These are phyloP conservation scores for Ectemnius lituratus DNA, from an alignment of 2,888 invertebrate genomes.

Conservation along the genomic window DNA sequence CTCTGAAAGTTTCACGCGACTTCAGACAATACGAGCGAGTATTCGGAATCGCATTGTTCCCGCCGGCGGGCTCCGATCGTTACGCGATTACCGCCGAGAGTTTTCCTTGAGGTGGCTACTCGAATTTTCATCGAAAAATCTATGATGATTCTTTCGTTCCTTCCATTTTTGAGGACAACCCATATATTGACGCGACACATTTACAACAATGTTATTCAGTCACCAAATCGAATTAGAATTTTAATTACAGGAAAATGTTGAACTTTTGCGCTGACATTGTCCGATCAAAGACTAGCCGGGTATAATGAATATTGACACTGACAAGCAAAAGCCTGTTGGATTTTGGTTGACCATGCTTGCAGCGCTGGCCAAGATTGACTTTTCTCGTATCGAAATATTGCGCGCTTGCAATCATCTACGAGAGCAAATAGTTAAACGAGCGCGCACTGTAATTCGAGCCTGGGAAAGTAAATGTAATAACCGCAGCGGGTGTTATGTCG, in stretches of 20 bases:
- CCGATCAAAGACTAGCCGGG: too few relatives aligned
- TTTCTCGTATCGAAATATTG: conserved; percentile 7
- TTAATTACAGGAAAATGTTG: too few relatives aligned
- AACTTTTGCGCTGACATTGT: too few relatives aligned
- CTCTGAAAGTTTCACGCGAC: conserved; percentile 46
- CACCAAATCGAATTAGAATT: too few relatives aligned
- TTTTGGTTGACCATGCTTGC: conserved; percentile 3
- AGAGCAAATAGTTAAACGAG: background rate
- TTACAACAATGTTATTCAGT: too few relatives aligned
- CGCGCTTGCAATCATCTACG: background rate
- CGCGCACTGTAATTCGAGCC: background rate
- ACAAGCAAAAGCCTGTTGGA: background rate
- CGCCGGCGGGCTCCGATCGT: conserved; percentile 2
- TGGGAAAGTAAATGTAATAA: conserved; percentile 2
- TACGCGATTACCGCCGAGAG: conserved; percentile 5
- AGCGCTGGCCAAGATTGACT: background rate
- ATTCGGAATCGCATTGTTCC: conserved; percentile 9
- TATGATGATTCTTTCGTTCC: too few relatives aligned
- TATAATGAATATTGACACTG: too few relatives aligned
- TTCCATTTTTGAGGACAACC: too few relatives aligned
- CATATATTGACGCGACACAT: too few relatives aligned
- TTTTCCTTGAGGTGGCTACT: background rate
- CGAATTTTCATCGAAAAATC: too few relatives aligned
- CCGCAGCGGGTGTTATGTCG: background rate
- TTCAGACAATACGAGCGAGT: conserved; percentile 34